Evolutionary conservation across 2,113 vertebrate species (phyloP).

Genomic region (Colistium nudipinnis): DNA sequence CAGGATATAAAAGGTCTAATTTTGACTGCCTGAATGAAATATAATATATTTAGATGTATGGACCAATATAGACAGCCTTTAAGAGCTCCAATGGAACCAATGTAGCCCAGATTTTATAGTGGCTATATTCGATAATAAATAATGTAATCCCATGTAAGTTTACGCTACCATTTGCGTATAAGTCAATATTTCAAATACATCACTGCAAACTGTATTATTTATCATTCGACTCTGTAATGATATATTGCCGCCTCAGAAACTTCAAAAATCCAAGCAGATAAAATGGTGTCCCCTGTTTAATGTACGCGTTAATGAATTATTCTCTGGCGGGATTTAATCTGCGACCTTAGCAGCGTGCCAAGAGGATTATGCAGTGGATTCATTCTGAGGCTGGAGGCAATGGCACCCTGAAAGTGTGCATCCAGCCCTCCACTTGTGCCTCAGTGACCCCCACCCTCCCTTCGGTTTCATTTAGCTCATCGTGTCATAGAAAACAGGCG

Average conservation of each 20-base stretch:
- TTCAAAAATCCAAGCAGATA: slow-evolving; percentile 7
- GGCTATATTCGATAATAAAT: too few species aligned
- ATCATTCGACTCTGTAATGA: neutral
- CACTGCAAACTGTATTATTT: neutral
- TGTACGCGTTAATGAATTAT: slow-evolving; percentile 51
- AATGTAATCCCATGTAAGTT: too few species aligned
- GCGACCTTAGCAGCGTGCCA: slow-evolving; percentile 51
- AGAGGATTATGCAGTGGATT: slow-evolving; percentile 64
- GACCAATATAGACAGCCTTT: too few species aligned
- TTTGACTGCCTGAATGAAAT: too few species aligned
- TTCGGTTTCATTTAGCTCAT: neutral
- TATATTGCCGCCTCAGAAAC: neutral
- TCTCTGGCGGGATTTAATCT: slow-evolving; percentile 56
- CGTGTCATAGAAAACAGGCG: neutral
- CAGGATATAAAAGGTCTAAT: too few species aligned
- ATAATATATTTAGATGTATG: too few species aligned
- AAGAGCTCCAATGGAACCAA: too few species aligned
- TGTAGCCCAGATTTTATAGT: too few species aligned
- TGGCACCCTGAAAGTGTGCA: slow-evolving; percentile 11
- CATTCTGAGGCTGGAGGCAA: slow-evolving; percentile 35
- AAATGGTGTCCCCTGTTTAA: slow-evolving; percentile 11
- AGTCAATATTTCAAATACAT: too few species aligned
- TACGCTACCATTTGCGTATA: too few species aligned
- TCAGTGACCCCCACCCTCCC: neutral
- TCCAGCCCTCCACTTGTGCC: slow-evolving; percentile 4